phyloP scores from a whole-genome alignment of 2,113 vertebrate species.

The Ariopsis seemanni region DNA sequence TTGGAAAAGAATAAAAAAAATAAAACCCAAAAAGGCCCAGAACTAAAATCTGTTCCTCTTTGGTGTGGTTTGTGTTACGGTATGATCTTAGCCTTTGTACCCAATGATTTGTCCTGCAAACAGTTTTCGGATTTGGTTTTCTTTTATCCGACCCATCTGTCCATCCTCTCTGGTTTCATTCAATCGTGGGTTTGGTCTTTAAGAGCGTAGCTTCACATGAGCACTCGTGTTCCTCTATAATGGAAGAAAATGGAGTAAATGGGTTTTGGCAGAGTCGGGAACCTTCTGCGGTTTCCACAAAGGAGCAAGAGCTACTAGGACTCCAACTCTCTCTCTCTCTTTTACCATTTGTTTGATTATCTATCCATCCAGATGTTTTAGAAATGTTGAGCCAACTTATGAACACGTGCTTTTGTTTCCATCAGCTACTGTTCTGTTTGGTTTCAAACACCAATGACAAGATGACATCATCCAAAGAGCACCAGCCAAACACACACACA shows the following conservation, averaged over 20 bases:
- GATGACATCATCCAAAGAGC: not conserved
- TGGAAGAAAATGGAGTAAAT: not conserved
- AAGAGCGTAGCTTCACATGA: not conserved
- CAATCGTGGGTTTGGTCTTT: not conserved
- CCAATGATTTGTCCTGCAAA: conserved; percentile 29
- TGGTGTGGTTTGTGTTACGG: conserved; percentile 24
- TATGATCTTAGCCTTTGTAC: conserved; percentile 22
- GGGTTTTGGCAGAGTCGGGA: not conserved
- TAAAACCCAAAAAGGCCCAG: not conserved
- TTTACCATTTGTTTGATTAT: no score
- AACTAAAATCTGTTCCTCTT: not conserved
- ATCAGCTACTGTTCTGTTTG: not conserved
- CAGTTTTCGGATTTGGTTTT: conserved; percentile 28
- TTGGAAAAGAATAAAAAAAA: not conserved
- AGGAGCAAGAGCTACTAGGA: not conserved
- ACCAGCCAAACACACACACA: conserved; percentile 1
- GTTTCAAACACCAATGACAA: not conserved
- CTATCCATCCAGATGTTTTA: not conserved
- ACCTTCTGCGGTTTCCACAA: conserved; percentile 8
- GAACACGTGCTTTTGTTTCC: not conserved
- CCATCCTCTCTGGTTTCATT: conserved; percentile 25
- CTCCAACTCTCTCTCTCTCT: not conserved
- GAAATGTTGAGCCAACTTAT: not conserved
- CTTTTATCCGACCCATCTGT: conserved; percentile 34
- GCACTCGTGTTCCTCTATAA: conserved; percentile 11